Evolutionary conservation across 2,113 vertebrate species (phyloP).

Genomic region (Sterna hirundo): DNA sequence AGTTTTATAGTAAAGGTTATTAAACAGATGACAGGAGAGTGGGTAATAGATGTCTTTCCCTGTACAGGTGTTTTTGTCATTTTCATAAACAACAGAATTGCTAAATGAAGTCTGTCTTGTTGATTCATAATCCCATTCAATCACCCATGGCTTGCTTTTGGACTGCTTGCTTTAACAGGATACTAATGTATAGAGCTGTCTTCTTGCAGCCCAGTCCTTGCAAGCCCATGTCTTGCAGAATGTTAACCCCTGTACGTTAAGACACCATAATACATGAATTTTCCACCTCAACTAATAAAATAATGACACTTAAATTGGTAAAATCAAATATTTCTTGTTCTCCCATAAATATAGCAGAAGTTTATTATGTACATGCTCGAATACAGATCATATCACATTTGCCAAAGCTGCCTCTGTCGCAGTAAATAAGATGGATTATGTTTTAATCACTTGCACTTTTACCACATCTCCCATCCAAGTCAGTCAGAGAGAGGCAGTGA

Average conservation of each 20-base stretch:
- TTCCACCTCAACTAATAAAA: neutral
- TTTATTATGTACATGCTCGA: neutral
- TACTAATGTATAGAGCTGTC: neutral
- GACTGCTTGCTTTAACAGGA: neutral
- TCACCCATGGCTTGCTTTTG: neutral
- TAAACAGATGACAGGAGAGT: neutral
- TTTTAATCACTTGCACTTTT: neutral
- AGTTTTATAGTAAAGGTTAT: neutral
- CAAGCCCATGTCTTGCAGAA: neutral
- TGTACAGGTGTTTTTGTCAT: neutral
- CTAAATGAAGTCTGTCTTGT: neutral
- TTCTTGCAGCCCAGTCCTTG: neutral
- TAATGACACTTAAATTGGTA: neutral
- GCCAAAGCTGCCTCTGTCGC: neutral
- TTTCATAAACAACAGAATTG: neutral
- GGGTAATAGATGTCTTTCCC: neutral
- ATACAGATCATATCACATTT: neutral
- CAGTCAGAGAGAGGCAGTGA: neutral
- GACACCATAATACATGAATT: neutral
- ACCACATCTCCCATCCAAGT: neutral
- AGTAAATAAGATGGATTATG: neutral
- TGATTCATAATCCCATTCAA: neutral
- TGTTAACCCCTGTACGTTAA: neutral
- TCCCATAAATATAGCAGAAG: neutral
- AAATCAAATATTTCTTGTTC: neutral